Evolutionary conservation across 2,113 vertebrate genomes (phyloP), one percentile per base, ranked within the genome.

Genomic region (Charadrius vociferus): DNA sequence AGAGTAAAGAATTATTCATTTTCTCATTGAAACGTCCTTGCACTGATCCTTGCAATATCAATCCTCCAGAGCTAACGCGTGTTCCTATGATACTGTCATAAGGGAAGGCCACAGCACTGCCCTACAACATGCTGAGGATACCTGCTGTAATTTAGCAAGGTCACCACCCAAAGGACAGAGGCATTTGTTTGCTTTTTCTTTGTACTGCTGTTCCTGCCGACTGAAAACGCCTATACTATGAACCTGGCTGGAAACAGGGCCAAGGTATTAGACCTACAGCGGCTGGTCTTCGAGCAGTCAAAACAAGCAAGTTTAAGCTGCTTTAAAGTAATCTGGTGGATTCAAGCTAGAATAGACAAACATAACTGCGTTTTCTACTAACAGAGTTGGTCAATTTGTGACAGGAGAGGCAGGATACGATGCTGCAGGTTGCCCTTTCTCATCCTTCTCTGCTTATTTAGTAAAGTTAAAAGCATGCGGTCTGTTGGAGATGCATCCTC

Each of bases 11-110:
- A 93, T 94, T 93, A 90, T 0, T 96, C 18, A 52, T 96, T 96
- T 95, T 95, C 88, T 91, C 94, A 88, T 81, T 95, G 90, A 79
- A 86, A 52, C 59, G 81, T 66, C 96, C 90, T 97, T 92, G 66
- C 36, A n/a, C 37, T 80, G 72, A 52, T 88, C 71, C 82, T 47
- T 52, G 62, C 14, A 53, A 22, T 65, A 94, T 72, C 59, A 80
- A 2, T 85, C 61, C 65, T 82, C 47, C 80, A 47, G 34, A 68
- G 82, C 85, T 88, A 34, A 84, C 15, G 16, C 8, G 2, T 41
- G 34, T 81, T 81, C 62, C 80, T 36, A 0, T 29, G 65, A 66
- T 29, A 6, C 62, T 17, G 3, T 2, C 6, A 3, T 13, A 52
- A 80, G 47, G 20, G 59, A 34, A 74, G 39, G 62, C n/a, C 45